Percentiles rank a stretch among this genome's conserved stretches.
These are phyloP conservation scores for Macquaria australasica DNA, from an alignment of 2,113 vertebrate genomes.

Conservation along the genomic window DNA sequence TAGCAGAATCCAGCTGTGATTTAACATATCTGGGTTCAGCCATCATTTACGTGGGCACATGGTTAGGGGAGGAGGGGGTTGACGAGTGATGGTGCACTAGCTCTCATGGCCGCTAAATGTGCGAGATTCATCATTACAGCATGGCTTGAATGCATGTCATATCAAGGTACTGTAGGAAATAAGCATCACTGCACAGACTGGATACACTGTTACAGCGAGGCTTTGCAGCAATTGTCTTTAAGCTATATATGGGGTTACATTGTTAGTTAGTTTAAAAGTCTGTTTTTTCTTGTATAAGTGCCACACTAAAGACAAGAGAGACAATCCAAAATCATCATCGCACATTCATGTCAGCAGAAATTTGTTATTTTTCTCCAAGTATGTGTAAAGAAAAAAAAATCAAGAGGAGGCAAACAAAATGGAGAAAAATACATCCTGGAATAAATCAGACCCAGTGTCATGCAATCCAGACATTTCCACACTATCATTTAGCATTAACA, in stretches of 20 bases:
- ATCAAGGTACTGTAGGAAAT: neutral
- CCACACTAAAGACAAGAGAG: neutral
- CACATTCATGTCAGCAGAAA: neutral
- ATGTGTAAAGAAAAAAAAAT: neutral
- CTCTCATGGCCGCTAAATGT: constrained; percentile 37
- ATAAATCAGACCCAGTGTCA: neutral
- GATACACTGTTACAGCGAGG: neutral
- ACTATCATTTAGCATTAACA: constrained; percentile 24
- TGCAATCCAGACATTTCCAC: constrained; percentile 15
- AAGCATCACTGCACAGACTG: neutral
- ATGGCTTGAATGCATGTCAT: constrained; percentile 22
- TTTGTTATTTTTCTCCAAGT: neutral
- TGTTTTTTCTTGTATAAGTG: neutral
- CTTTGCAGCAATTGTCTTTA: neutral
- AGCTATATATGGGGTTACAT: neutral
- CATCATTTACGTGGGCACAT: constrained; percentile 55
- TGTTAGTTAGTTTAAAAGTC: constrained; percentile 2
- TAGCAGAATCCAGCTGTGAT: constrained; percentile 60
- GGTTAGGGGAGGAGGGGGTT: constrained; percentile 2
- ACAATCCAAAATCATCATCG: neutral
- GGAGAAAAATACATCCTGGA: constrained; percentile 7
- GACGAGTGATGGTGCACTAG: constrained; percentile 17
- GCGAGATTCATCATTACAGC: constrained; percentile 52
- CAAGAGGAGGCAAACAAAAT: constrained; percentile 6
- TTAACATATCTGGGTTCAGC: constrained; percentile 50